A percentile compares a stretch with the other conserved stretches of the same genome.
Conservation (phyloP, 2,888 invertebrate genomes). For the Andrena chrysosceles region DNA sequence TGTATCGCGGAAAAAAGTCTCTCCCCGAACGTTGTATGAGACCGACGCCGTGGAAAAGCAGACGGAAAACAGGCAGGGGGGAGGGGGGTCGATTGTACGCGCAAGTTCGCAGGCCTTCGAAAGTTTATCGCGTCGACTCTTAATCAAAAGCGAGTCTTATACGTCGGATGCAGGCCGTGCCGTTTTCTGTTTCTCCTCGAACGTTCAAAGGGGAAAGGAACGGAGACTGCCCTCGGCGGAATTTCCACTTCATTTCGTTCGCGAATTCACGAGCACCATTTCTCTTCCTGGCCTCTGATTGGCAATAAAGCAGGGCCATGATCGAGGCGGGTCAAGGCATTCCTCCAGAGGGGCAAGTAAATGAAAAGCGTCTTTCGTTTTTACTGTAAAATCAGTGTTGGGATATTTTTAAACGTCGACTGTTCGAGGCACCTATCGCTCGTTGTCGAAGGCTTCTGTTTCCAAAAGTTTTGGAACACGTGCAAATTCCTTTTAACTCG, state of each 20-base stretch:
- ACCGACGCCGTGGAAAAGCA: not conserved
- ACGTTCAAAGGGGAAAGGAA: constrained; percentile 17
- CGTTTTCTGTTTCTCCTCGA: constrained; percentile 19
- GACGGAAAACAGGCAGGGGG: not conserved
- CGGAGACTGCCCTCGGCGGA: constrained; percentile 33
- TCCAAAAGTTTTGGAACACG: not conserved
- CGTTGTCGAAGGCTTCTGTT: not conserved
- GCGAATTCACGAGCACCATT: constrained; percentile 61
- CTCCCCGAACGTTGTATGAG: not conserved
- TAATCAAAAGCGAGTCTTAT: constrained; percentile 55
- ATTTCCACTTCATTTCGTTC: constrained; percentile 63
- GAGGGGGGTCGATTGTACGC: constrained; percentile 5
- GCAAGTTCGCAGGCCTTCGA: constrained; percentile 1
- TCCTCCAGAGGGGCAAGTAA: constrained; percentile 36
- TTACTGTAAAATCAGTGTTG: constrained; percentile 7
- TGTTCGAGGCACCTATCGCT: not conserved
- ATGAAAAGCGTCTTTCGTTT: constrained; percentile 47
- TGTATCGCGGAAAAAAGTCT: constrained; percentile 10
- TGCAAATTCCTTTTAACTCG: too few species aligned
- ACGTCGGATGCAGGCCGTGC: constrained; percentile 36
- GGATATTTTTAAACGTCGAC: not conserved
- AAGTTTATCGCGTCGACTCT: constrained; percentile 46
- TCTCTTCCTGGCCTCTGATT: constrained; percentile 64
- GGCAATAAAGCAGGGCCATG: constrained; percentile 69
- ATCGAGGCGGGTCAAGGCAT: constrained; percentile 64